Base-by-base conservation (phyloP, 2,888 invertebrate genomes). In the Alviniconcha strummeri region DNA sequence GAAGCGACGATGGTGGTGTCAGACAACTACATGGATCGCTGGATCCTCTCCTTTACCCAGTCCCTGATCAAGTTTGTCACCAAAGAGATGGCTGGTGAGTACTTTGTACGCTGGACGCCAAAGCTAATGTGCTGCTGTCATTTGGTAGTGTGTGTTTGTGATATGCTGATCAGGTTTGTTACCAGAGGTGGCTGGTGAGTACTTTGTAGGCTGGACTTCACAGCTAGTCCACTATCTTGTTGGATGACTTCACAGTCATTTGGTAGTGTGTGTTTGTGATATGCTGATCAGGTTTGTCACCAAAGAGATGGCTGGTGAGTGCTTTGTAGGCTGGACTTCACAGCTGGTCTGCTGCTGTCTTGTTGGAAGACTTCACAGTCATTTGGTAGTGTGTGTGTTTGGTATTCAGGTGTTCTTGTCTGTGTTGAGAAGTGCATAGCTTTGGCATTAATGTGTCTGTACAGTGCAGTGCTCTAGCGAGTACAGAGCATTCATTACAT, bases 31-130 rank as follows among this genome's bases (percentile, higher is more conserved):
- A 98, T 99, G 97, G 99, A 99, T 93, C 95, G 96, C 87, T 99
- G 99, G 99, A 98, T 99, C 83, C 94, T 98, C 57, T 99, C 99
- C 0, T 99, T 98, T 92, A 98, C 98, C 0, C 99, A 99, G 94
- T 97, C 97, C 0, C 95, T 99, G 13, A 95, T 99, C 79, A 95
- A 96, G 87, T 99, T 97, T 94, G 96, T 99, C 11, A 96, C 96
- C 81, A 95, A 96, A 89, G 99, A 99, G 95, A 99, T 99, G 99
- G 96, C 92, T 87, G 94, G 94, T 94, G 88, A 88, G 88, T 90
- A 1, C 71, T 36, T 3, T 36, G 36, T 36, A 36, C 1, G 36
- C 17, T 71, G 17, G 71, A 36, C 3, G 36, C 3, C 36, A 36
- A 36, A 36, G 36, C 36, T 36, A 36, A 36, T 36, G 36, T 36